phyloP scores from a whole-genome alignment of 35 echinoderm and acorn worm genomes.

The Apostichopus japonicus region DNA sequence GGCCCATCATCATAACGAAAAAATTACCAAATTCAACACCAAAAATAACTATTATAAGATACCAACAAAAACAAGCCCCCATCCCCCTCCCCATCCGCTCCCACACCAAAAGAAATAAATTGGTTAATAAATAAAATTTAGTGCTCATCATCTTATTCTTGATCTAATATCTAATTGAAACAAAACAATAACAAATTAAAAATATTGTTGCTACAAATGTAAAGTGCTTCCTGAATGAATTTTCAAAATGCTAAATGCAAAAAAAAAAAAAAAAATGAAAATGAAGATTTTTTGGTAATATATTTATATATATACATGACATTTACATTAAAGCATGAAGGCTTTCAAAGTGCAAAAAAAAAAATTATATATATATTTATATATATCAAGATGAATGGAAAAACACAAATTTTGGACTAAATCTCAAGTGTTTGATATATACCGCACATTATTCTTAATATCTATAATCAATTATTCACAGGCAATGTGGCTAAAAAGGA shows the following conservation, averaged over 20 bases:
- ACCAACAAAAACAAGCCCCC: too few relatives aligned
- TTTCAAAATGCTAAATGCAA: neutral
- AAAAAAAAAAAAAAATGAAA: neutral
- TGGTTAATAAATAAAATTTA: too few relatives aligned
- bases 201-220: neutral
- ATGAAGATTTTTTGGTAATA: neutral
- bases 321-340: neutral
- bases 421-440: neutral
- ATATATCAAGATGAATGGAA: neutral
- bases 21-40: too few relatives aligned
- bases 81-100: too few relatives aligned
- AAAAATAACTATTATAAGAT: too few relatives aligned
- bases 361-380: neutral
- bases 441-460: neutral
- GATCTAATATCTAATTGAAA: too few relatives aligned
- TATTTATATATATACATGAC: neutral
- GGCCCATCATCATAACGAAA: too few relatives aligned
- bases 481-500: too few relatives aligned
- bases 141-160: too few relatives aligned
- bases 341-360: neutral
- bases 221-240: neutral
- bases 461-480: neutral
- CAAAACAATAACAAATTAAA: neutral
- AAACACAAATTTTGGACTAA: neutral
- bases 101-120: too few relatives aligned